A percentile compares a stretch with the other conserved stretches of the same genome.
Evolutionary conservation across 2,888 invertebrate genomes (phyloP).

Genomic region (Trisateles emortualis): DNA sequence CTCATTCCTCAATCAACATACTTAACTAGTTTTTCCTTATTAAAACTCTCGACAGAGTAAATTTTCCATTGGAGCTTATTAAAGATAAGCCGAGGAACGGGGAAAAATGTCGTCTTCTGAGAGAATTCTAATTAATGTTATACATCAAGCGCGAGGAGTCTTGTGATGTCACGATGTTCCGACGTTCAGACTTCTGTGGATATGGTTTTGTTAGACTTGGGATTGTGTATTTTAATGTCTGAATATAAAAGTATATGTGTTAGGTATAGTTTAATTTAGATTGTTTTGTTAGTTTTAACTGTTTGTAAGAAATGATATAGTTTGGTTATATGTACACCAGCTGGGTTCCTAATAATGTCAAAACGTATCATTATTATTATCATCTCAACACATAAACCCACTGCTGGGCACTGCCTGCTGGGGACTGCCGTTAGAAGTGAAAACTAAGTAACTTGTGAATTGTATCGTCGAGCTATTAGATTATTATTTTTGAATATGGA

Average conservation of each 20-base stretch:
- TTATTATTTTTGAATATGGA: too few relatives aligned
- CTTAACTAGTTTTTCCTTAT: slow-evolving; percentile 25
- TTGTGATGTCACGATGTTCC: slow-evolving; percentile 28
- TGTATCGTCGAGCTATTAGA: too few relatives aligned
- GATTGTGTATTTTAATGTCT: slow-evolving; percentile 7
- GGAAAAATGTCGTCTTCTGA: slow-evolving; percentile 54
- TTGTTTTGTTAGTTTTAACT: too few relatives aligned
- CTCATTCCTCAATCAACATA: slow-evolving; percentile 15
- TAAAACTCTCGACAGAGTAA: slow-evolving; percentile 31
- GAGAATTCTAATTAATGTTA: slow-evolving; percentile 61
- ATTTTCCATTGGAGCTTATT: slow-evolving; percentile 45
- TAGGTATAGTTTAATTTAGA: neutral
- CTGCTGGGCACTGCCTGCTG: too few relatives aligned
- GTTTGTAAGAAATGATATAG: too few relatives aligned
- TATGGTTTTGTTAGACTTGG: slow-evolving; percentile 9
- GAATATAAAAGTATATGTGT: too few relatives aligned
- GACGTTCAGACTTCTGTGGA: slow-evolving; percentile 20
- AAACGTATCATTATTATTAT: too few relatives aligned
- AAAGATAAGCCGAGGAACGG: slow-evolving; percentile 46
- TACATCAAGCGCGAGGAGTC: slow-evolving; percentile 53
- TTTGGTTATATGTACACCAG: too few relatives aligned
- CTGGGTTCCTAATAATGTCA: too few relatives aligned
- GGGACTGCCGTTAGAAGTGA: too few relatives aligned
- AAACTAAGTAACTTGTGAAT: too few relatives aligned
- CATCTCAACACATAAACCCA: too few relatives aligned